Evolutionary conservation across 1,140 invertebrate genomes (phyloP), one percentile per base, ranked within the genome.

Genomic region (Yoshiicerus persimilis): DNA sequence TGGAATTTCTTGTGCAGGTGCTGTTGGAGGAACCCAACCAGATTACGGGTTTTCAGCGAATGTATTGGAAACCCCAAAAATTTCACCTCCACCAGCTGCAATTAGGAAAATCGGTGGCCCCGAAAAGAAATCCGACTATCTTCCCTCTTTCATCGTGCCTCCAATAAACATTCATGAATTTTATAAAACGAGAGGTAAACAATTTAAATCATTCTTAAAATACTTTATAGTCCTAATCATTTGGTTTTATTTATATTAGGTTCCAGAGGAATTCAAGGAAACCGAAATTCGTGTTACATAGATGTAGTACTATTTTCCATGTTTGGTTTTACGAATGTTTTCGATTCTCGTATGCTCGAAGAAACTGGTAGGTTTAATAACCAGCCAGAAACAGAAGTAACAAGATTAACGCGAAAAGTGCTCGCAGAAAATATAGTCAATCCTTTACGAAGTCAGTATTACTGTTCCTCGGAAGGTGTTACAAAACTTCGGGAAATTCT

Each of bases 281-380:
- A 62, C 32, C 10, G 86, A n/a, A 89, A 89, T 32, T 87, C 85
- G 4, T 89, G 88, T 25, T 89, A 89, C 36, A 84, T 87, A 34
- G 88, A 89, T 56, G 88, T 87, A 6, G 88, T 87, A 0, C 20
- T 89, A 25, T 89, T 89, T 47, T 77, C 88, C 23, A 87, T 89
- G 85, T 89, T 89, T 89, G 88, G 84, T 11, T 89, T 89, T 41
- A 86, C 88, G 25, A 84, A 89, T 11, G 56, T n/a, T 2, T 89
- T 89, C 30, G 88, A 89, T 36, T 66, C 85, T 0, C 62, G 84
- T 2, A 47, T 88, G 66, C 34, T 87, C 4, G 27, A 38, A 27
- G 34, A 64, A n/a, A 36, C 85, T 32, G 75, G 77, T 13, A 39
- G 27, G 25, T 84, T 84, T 32, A 47, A 87, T 23, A 86, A 41